phyloP scores from a whole-genome alignment of 2,113 vertebrate species.

The Lagopus muta region DNA sequence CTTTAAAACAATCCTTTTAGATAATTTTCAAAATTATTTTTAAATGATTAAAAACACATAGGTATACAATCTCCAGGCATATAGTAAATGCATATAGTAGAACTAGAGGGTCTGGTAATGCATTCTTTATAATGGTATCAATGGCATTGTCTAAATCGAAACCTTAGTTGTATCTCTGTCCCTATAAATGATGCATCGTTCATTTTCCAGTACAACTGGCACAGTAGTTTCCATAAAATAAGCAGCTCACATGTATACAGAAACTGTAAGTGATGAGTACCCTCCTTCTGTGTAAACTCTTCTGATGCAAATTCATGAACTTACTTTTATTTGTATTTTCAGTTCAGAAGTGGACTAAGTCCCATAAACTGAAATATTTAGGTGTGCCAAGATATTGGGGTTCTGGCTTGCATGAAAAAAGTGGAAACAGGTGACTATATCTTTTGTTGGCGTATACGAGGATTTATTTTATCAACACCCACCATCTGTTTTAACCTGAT shows the following conservation, averaged over 20 bases:
- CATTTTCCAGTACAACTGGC: background rate
- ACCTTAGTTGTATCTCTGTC: background rate
- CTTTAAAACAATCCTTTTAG: background rate
- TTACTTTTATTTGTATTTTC: slow-evolving; percentile 72
- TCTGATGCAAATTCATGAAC: background rate
- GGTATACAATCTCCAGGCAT: background rate
- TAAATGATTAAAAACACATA: background rate
- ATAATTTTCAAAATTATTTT: slow-evolving; percentile 7
- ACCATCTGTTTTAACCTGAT: background rate
- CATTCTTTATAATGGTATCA: background rate
- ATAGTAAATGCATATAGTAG: background rate
- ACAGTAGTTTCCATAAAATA: background rate
- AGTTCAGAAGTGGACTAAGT: slow-evolving; percentile 92
- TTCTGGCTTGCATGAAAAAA: slow-evolving; percentile 91
- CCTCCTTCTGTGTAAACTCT: background rate
- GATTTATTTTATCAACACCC: background rate
- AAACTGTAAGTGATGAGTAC: background rate
- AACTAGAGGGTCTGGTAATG: background rate
- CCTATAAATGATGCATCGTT: background rate
- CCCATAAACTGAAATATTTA: slow-evolving; percentile 87
- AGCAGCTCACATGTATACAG: background rate
- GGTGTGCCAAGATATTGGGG: slow-evolving; percentile 96
- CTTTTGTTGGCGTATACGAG: background rate
- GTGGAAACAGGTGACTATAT: slow-evolving; percentile 86
- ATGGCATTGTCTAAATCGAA: background rate